Conservation (phyloP, 2,888 invertebrate species). For the Lasioglossum malachurum region DNA sequence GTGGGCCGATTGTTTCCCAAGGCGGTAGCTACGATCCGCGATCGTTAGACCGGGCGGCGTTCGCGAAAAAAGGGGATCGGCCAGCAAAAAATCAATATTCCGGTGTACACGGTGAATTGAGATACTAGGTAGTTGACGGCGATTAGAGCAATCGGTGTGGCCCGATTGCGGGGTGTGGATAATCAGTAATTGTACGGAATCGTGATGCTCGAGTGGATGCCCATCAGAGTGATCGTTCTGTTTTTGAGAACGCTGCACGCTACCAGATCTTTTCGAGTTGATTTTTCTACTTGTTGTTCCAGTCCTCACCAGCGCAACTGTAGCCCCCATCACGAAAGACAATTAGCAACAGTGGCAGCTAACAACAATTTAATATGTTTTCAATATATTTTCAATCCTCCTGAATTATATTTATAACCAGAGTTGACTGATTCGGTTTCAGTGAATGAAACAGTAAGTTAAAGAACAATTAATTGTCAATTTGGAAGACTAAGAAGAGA, state of each 20-base stretch:
- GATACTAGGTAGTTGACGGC: constrained; percentile 76
- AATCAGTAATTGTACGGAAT: constrained; percentile 76
- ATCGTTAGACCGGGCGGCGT: constrained; percentile 69
- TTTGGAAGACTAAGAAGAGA: too few species aligned
- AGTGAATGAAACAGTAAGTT: background rate
- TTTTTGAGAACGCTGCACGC: constrained; percentile 18
- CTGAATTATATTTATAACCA: background rate
- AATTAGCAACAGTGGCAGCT: background rate
- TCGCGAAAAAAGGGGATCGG: constrained; percentile 44
- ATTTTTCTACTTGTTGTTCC: background rate
- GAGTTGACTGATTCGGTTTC: background rate
- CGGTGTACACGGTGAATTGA: constrained; percentile 73
- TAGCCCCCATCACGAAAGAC: background rate
- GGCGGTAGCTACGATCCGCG: constrained; percentile 40
- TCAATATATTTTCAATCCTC: too few species aligned
- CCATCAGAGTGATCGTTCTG: constrained; percentile 31
- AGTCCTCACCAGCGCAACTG: background rate
- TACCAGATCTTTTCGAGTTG: background rate
- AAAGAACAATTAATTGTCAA: background rate
- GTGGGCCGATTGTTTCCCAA: constrained; percentile 21
- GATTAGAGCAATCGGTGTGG: constrained; percentile 69
- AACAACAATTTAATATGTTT: too few species aligned
- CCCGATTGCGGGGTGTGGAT: constrained; percentile 70
- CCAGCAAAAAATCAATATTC: constrained; percentile 76
- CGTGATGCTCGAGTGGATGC: constrained; percentile 61